These are phyloP conservation scores for Fregata magnificens DNA, from an alignment of 2,113 vertebrate species.

Conservation along the genomic window DNA sequence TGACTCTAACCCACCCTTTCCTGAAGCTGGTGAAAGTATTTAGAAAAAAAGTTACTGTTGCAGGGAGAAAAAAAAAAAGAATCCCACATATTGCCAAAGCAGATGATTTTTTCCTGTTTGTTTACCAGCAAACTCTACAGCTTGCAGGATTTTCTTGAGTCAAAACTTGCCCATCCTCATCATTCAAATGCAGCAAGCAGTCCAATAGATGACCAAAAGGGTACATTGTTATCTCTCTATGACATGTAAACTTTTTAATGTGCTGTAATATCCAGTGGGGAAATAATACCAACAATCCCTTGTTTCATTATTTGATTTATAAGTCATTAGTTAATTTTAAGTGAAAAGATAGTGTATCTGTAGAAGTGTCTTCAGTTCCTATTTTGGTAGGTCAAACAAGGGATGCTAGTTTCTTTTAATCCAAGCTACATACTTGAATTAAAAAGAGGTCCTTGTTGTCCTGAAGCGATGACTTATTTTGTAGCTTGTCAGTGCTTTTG, in stretches of 20 bases:
- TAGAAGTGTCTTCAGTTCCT: neutral
- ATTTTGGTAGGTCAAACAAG: neutral
- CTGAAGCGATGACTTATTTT: neutral
- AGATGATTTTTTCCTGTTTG: slow-evolving; percentile 49
- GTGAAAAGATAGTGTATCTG: neutral
- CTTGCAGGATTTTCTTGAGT: neutral
- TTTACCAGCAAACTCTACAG: neutral
- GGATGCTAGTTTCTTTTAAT: neutral
- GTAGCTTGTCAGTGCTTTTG: neutral
- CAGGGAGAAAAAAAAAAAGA: neutral
- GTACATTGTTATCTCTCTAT: neutral
- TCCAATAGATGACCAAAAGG: neutral
- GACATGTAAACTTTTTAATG: neutral
- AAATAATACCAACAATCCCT: neutral
- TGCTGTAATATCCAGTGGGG: neutral
- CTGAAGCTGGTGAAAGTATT: slow-evolving; percentile 79
- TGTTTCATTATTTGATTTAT: neutral
- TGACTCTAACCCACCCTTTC: slow-evolving; percentile 81
- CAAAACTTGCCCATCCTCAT: neutral
- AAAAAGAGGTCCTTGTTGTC: neutral
- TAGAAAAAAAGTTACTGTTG: slow-evolving; percentile 48
- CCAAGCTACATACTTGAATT: neutral
- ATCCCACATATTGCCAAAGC: neutral
- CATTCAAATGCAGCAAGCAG: neutral
- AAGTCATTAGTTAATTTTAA: neutral